phyloP scores from a whole-genome alignment of 1,140 invertebrate species.

The Bombus impatiens region DNA sequence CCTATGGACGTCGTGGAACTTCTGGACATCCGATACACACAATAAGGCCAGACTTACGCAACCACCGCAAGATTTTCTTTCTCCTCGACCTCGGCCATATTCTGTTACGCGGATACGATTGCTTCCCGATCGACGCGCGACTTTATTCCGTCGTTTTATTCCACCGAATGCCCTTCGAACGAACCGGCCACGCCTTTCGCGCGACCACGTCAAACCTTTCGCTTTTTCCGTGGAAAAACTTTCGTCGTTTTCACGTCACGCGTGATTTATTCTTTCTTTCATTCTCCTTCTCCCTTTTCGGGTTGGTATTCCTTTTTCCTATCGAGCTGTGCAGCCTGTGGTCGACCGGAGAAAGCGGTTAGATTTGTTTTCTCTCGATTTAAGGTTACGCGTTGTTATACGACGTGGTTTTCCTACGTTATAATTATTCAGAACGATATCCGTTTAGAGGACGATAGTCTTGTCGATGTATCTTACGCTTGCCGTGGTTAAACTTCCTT shows the following conservation, averaged over 20 bases:
- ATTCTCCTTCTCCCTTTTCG: background rate
- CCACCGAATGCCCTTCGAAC: conserved; percentile 12
- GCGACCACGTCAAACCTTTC: background rate
- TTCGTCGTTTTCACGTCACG: too few species aligned
- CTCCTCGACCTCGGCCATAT: conserved; percentile 49
- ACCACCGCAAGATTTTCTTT: conserved; percentile 57
- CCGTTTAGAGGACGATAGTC: too few species aligned
- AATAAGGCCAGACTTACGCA: conserved; percentile 33
- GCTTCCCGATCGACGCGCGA: conserved; percentile 32
- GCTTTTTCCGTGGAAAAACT: background rate
- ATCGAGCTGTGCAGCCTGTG: too few species aligned
- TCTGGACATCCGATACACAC: conserved; percentile 44
- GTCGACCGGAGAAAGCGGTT: too few species aligned
- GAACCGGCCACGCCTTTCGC: background rate
- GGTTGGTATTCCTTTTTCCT: too few species aligned
- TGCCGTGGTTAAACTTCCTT: too few species aligned
- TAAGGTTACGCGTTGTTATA: too few species aligned
- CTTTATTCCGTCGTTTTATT: conserved; percentile 38
- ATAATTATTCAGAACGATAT: too few species aligned
- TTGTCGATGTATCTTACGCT: too few species aligned
- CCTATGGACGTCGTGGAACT: conserved; percentile 10
- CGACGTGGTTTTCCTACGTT: too few species aligned
- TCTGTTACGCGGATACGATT: conserved; percentile 62
- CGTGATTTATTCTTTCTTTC: too few species aligned
- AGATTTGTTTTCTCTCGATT: too few species aligned